Evolutionary conservation across 1,140 invertebrate genomes (phyloP).

Genomic region (Cydia amplana): DNA sequence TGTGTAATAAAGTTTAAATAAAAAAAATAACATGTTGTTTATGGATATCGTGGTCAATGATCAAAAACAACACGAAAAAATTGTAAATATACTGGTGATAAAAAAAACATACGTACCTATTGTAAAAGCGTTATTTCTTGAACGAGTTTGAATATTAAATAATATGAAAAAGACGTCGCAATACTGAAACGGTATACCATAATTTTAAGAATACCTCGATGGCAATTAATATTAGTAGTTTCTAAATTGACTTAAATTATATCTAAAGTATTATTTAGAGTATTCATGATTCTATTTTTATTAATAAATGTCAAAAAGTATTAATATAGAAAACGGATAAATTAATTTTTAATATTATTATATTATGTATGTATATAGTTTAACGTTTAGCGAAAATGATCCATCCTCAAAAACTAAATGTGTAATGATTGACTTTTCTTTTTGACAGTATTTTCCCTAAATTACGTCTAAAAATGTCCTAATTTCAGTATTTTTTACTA

Average conservation of each 20-base stretch:
- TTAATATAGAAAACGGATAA: too few species aligned
- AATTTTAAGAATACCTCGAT: constrained; percentile 27
- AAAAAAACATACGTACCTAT: not conserved
- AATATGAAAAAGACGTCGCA: constrained; percentile 5
- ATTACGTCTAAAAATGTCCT: constrained; percentile 1
- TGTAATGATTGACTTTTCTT: too few species aligned
- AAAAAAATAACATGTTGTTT: too few species aligned
- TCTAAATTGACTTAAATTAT: not conserved
- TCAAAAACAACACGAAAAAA: not conserved
- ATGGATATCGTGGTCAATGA: too few species aligned
- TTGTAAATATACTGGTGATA: not conserved
- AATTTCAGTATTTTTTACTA: too few species aligned
- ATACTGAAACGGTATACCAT: constrained; percentile 29
- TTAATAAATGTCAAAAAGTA: too few species aligned
- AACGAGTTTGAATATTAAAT: not conserved
- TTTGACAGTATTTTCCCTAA: not conserved
- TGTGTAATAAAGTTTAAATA: too few species aligned
- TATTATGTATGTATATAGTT: too few species aligned
- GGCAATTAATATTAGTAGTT: constrained; percentile 6
- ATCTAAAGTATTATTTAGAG: not conserved
- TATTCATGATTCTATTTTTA: not conserved
- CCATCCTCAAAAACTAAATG: too few species aligned
- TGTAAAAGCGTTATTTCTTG: not conserved
- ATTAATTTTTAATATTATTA: too few species aligned
- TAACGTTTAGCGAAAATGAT: too few species aligned